Evolutionary conservation across 2,888 invertebrate genomes (phyloP).

Genomic region (Teleiodes luculella): DNA sequence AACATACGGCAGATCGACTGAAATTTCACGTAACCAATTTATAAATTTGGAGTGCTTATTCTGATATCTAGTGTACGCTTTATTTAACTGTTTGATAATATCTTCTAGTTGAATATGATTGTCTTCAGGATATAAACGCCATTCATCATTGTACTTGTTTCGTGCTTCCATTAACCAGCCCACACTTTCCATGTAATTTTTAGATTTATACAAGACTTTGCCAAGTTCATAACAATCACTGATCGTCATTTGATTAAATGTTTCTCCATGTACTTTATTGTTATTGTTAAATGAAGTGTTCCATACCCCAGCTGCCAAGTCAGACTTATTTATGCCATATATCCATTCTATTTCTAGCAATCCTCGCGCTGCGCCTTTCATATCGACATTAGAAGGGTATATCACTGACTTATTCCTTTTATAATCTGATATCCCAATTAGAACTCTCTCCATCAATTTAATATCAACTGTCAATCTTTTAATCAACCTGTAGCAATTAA

Average conservation of each 20-base stretch:
- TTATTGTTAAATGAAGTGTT: not conserved
- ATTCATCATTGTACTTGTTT: not conserved
- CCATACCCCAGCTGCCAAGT: not conserved
- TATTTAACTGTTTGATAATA: not conserved
- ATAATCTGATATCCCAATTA: not conserved
- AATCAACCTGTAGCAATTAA: constrained; percentile 91
- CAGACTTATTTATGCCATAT: not conserved
- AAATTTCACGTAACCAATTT: no score
- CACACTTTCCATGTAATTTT: not conserved
- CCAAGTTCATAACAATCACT: not conserved
- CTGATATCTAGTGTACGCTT: not conserved
- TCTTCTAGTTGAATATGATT: not conserved
- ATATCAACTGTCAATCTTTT: constrained; percentile 92
- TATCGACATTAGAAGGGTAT: not conserved
- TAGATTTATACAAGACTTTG: not conserved
- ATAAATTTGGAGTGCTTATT: no score
- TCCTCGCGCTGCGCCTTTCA: not conserved
- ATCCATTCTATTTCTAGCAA: not conserved
- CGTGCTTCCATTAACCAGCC: not conserved
- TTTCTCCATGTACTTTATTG: not conserved
- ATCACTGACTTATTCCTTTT: not conserved
- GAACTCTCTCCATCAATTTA: constrained; percentile 78
- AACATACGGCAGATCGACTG: no score
- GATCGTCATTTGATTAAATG: not conserved
- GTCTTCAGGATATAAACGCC: not conserved